Conservation (phyloP, 2,113 vertebrate genomes). For the Phasianus colchicus region DNA sequence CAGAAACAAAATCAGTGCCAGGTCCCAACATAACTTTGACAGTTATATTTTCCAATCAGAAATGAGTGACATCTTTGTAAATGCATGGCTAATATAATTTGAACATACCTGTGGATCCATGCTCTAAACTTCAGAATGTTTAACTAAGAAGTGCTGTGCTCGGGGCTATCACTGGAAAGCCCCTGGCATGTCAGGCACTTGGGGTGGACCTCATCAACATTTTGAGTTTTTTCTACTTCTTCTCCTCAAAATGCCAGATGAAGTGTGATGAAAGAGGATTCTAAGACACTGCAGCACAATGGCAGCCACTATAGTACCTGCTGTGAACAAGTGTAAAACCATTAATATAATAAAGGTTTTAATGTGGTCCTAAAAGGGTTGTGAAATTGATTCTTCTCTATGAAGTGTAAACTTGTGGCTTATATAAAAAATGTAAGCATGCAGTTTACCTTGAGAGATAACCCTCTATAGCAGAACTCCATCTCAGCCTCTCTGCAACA, state of each 20-base stretch:
- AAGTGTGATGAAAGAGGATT: not conserved
- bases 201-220: rapidly evolving
- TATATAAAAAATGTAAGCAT: not conserved
- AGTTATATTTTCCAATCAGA: not conserved
- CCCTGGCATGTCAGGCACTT: rapidly evolving
- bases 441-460: not conserved
- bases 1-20: not conserved
- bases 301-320: not conserved
- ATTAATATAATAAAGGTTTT: not conserved
- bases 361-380: not conserved
- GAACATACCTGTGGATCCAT: not conserved
- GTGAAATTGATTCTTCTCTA: not conserved
- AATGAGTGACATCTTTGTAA: not conserved
- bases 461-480: not conserved
- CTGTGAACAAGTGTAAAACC: not conserved
- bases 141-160: not conserved
- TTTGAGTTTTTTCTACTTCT: not conserved
- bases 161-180: not conserved
- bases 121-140: not conserved
- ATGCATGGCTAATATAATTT: not conserved
- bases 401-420: not conserved
- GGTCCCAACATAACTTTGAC: not conserved
- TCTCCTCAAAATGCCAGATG: not conserved
- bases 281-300: rapidly evolving
- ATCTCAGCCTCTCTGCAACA: not conserved